Percentiles rank a stretch among this genome's conserved stretches.
phyloP scores from a whole-genome alignment of 2,113 vertebrate genomes.

The Anolis carolinensis region DNA sequence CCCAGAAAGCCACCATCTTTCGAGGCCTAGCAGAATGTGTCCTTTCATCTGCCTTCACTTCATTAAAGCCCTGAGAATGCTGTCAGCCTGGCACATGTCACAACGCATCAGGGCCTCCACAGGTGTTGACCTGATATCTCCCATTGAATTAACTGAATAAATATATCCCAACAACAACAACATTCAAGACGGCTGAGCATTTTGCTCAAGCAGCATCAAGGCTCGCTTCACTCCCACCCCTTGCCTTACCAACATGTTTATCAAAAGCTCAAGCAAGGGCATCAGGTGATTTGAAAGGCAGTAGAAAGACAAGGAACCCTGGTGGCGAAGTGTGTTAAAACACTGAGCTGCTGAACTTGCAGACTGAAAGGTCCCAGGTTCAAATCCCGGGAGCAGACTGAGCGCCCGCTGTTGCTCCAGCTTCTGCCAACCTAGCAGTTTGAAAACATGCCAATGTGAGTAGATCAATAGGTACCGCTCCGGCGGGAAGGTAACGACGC shows the following conservation, averaged over 20 bases:
- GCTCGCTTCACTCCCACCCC: neutral
- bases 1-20: neutral
- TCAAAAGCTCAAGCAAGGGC: neutral
- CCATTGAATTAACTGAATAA: conserved; percentile 20
- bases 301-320: neutral
- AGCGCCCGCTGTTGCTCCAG: too few species aligned
- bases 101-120: neutral
- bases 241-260: neutral
- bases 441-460: too few species aligned
- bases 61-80: conserved; percentile 8
- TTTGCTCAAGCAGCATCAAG: neutral
- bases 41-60: conserved; percentile 1
- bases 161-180: neutral
- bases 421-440: too few species aligned
- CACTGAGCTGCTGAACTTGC: too few species aligned
- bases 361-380: too few species aligned
- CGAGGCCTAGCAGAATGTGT: neutral
- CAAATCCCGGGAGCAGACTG: too few species aligned
- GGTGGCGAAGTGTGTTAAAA: too few species aligned
- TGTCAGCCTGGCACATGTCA: conserved; percentile 18
- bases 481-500: too few species aligned
- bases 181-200: neutral
- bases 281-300: neutral
- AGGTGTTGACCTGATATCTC: conserved; percentile 25
- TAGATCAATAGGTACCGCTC: too few species aligned